These are phyloP conservation scores for Rhabdomys dilectus DNA, from an alignment of 2,113 vertebrate species.

Conservation along the genomic window DNA sequence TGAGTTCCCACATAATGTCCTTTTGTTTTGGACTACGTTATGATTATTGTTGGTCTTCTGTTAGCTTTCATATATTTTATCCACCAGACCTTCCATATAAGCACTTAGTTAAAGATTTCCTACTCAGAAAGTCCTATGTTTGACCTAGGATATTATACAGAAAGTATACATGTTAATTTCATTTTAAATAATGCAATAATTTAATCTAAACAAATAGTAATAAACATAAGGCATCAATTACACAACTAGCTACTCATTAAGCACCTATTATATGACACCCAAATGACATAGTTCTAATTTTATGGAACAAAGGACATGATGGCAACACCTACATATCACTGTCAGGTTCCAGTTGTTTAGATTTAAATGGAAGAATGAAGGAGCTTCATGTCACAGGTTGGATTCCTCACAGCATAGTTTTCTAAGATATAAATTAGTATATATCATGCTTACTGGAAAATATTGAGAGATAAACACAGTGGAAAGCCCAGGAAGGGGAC, in stretches of 20 bases:
- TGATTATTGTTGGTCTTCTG: background rate
- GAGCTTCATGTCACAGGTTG: background rate
- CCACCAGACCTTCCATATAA: background rate
- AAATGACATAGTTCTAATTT: background rate
- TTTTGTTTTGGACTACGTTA: background rate
- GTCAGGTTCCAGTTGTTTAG: background rate
- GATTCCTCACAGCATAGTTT: background rate
- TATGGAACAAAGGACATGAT: background rate
- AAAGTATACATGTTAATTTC: background rate
- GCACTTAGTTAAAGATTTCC: background rate
- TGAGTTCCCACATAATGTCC: background rate
- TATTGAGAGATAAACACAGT: background rate
- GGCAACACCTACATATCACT: background rate
- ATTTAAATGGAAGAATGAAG: background rate
- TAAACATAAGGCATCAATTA: background rate
- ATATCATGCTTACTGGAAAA: background rate
- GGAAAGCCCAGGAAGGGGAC: background rate
- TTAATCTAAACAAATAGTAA: conserved; percentile 10
- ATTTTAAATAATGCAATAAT: conserved; percentile 6
- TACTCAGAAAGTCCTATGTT: background rate
- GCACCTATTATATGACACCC: background rate
- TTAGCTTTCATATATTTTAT: conserved; percentile 15
- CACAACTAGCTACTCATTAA: background rate
- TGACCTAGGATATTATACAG: background rate
- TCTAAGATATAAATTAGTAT: background rate